Evolutionary conservation across 2,113 vertebrate genomes (phyloP), one percentile per base, ranked within the genome.

Genomic region (Hippocampus zosterae): DNA sequence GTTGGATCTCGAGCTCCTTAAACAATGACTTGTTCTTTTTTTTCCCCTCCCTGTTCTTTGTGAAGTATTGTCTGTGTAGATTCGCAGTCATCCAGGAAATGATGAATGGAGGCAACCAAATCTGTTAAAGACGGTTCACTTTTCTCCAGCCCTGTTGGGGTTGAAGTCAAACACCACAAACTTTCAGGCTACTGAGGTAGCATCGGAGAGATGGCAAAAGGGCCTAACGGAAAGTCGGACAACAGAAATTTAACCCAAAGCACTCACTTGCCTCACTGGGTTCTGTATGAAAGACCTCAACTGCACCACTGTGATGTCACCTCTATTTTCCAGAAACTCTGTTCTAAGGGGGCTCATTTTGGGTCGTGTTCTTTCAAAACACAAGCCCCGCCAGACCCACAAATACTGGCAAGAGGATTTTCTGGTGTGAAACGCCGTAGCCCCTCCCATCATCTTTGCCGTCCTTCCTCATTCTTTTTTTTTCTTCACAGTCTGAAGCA

Each of bases 1-100:
- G 75, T 89, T 88, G 78, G 78, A 82, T 86, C 79, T 82, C 44
- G 67, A 78, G 61, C 27, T 12, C 27, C 25, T 60, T 60, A 27
- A 23, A 57, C 55, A 57, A 57, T 25, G 25, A 57, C 23, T 56
- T 19, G 18, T 48, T 48, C 15, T 5, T 18, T 48, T 48, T 48
- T 18, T 48, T n/a, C n/a, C 16, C 6, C 3, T 52, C 12, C 8
- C 15, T 13, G 46, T 48, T 50, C 42, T 8, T 50, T 21, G 15
- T 50, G 48, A 44, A 44, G 48, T 21, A 19, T 18, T 18, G 18
- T 50, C 48, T 50, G 18, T 19, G 48, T 50, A 50, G 48, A 50
- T 50, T 50, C 18, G 2, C 48, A 50, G 48, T 50, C 18, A 50
- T 19, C 48, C 48, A 21, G 6, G 18, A 50, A 50, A 44, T 7